Conservation (phyloP, 2,888 invertebrate genomes). For the Melieria crassipennis region DNA sequence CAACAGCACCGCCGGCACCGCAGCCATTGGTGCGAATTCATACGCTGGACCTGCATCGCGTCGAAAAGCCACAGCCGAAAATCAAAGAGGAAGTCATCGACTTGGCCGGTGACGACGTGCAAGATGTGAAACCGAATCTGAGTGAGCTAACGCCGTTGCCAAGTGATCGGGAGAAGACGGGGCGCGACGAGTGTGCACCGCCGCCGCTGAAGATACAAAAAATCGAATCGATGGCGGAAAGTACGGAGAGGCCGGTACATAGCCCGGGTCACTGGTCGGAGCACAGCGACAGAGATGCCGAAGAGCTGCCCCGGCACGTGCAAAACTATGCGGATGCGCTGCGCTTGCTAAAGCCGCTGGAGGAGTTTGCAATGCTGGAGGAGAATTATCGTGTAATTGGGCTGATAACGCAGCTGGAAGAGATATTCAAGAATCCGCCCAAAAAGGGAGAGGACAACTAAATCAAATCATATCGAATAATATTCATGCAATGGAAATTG, state of each 20-base stretch:
- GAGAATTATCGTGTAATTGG: slow-evolving; percentile 63
- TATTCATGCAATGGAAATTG: not conserved
- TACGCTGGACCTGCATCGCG: slow-evolving; percentile 21
- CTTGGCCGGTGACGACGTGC: slow-evolving; percentile 32
- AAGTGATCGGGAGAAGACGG: not conserved
- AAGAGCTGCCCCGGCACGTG: slow-evolving; percentile 48
- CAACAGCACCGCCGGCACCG: not conserved
- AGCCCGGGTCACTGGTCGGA: slow-evolving; percentile 46
- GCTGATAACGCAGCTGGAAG: slow-evolving; percentile 57
- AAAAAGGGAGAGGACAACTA: slow-evolving; percentile 14
- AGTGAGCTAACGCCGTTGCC: not conserved
- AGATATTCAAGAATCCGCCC: slow-evolving; percentile 51
- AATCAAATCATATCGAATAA: not conserved
- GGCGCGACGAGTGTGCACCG: slow-evolving; percentile 7
- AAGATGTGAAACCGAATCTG: slow-evolving; percentile 39
- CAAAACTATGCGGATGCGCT: slow-evolving; percentile 56
- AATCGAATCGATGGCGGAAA: slow-evolving; percentile 40
- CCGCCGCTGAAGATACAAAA: slow-evolving; percentile 52
- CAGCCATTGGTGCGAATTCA: slow-evolving; percentile 28
- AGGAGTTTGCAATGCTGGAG: slow-evolving; percentile 59
- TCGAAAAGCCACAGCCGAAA: slow-evolving; percentile 14
- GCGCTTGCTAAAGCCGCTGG: slow-evolving; percentile 56
- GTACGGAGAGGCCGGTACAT: slow-evolving; percentile 2
- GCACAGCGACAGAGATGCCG: slow-evolving; percentile 39
- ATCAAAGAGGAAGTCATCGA: slow-evolving; percentile 40